Conservation (phyloP, 2,888 invertebrate species). For the Orchestes rusci region DNA sequence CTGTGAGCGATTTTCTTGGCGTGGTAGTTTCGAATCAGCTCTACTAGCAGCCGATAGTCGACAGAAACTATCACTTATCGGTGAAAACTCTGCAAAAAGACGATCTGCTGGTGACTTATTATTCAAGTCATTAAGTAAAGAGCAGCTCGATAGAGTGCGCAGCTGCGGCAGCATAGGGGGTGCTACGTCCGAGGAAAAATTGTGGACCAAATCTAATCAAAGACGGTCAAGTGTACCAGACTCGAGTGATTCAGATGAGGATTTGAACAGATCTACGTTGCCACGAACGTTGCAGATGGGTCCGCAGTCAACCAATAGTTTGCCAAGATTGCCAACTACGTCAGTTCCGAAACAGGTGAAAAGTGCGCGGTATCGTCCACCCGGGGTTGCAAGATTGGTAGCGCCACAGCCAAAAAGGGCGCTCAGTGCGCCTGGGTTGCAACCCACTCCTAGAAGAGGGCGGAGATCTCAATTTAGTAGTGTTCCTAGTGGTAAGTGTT, state of each 20-base stretch:
- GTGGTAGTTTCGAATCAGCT: conserved; percentile 89
- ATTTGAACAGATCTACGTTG: conserved; percentile 49
- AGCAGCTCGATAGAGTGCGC: conserved; percentile 63
- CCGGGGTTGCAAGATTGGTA: conserved; percentile 60
- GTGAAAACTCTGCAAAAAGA: conserved; percentile 61
- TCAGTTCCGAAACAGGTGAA: conserved; percentile 51
- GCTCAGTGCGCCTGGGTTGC: conserved; percentile 68
- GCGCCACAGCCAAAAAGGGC: conserved; percentile 59
- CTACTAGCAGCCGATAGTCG: conserved; percentile 80
- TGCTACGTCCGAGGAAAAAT: conserved; percentile 49
- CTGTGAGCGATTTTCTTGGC: conserved; percentile 85
- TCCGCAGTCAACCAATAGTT: conserved; percentile 62
- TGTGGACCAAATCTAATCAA: conserved; percentile 40
- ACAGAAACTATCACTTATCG: conserved; percentile 62
- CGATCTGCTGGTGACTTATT: conserved; percentile 78
- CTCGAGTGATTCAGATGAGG: conserved; percentile 46
- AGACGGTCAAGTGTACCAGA: conserved; percentile 55
- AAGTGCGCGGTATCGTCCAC: conserved; percentile 80
- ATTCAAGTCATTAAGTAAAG: conserved; percentile 71
- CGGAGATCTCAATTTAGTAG: conserved; percentile 39
- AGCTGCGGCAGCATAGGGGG: conserved; percentile 83
- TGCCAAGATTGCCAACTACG: conserved; percentile 64
- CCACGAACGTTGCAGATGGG: conserved; percentile 57
- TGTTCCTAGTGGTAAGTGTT: conserved; percentile 53
- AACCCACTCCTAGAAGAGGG: conserved; percentile 56